Percentiles rank a stretch among this genome's conserved stretches.
Conservation (phyloP, 2,888 invertebrate species). For the Carcina quercana region DNA sequence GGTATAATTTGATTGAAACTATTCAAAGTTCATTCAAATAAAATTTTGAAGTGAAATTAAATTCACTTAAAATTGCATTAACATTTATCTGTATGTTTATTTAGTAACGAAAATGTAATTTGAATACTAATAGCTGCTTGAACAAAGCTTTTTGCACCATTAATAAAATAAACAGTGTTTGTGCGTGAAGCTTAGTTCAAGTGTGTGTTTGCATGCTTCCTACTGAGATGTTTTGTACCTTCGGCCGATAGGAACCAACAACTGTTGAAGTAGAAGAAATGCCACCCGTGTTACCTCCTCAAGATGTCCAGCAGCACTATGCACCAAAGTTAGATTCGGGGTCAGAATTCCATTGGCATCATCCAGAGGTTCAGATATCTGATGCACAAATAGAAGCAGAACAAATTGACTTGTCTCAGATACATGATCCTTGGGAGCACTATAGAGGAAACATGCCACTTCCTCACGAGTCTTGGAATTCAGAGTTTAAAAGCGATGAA, state of each 20-base stretch:
- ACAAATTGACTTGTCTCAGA: conserved; percentile 38
- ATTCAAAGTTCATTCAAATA: neutral
- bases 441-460: conserved; percentile 70
- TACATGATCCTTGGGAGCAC: conserved; percentile 84
- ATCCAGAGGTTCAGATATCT: conserved; percentile 38
- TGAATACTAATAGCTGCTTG: conserved; percentile 46
- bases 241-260: conserved; percentile 46
- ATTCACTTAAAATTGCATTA: neutral
- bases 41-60: neutral
- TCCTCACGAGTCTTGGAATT: conserved; percentile 17
- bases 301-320: conserved; percentile 45
- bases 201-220: conserved; percentile 54
- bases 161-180: conserved; percentile 18
- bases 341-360: conserved; percentile 67
- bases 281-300: conserved; percentile 28
- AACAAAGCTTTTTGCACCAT: conserved; percentile 55
- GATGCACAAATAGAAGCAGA: conserved; percentile 27
- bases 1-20: conserved; percentile 1
- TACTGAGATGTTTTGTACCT: conserved; percentile 60
- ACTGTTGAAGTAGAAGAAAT: conserved; percentile 44
- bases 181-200: conserved; percentile 61
- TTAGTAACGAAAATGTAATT: conserved; percentile 19
- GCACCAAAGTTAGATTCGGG: conserved; percentile 49
- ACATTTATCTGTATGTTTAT: conserved; percentile 49
- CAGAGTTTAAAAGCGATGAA: conserved; percentile 20